Evolutionary conservation across 2,797 vertebrate genomes (phyloP).

Genomic region (Channallabes apus): DNA sequence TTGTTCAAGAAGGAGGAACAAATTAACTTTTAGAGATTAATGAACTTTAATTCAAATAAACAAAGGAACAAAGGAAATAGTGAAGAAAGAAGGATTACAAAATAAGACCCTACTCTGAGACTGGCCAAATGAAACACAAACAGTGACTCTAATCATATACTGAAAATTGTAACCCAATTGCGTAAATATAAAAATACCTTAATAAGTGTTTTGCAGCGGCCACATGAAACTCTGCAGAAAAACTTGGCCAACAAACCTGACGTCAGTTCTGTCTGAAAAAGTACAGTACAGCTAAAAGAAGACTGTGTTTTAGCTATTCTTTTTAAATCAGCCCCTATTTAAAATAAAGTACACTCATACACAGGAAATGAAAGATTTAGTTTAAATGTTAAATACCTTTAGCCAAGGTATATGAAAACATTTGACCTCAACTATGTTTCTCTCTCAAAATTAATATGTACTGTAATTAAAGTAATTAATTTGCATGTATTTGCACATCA

Average conservation of each 20-base stretch:
- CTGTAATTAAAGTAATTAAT: slow-evolving; percentile 2
- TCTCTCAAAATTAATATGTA: not conserved
- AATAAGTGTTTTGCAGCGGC: not conserved
- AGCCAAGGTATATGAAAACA: not conserved
- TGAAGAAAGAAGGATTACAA: not conserved
- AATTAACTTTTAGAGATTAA: not conserved
- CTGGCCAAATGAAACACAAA: not conserved
- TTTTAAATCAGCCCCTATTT: not conserved
- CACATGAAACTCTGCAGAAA: not conserved
- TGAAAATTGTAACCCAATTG: not conserved
- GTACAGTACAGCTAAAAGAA: not conserved
- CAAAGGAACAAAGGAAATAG: not conserved
- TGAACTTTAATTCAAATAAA: not conserved
- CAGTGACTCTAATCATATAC: not conserved
- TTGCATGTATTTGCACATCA: not conserved
- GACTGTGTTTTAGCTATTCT: not conserved
- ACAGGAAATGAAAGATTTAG: not conserved
- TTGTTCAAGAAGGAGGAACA: not conserved
- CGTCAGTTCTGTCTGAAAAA: not conserved
- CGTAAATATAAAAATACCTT: not conserved
- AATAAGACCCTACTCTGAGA: not conserved
- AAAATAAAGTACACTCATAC: not conserved
- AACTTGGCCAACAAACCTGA: not conserved
- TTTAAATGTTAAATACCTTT: not conserved
- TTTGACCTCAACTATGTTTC: not conserved